Percentiles rank a stretch among this genome's conserved stretches.
These are phyloP conservation scores for Yponomeuta malinellus DNA, from an alignment of 2,888 invertebrate genomes.

Conservation along the genomic window DNA sequence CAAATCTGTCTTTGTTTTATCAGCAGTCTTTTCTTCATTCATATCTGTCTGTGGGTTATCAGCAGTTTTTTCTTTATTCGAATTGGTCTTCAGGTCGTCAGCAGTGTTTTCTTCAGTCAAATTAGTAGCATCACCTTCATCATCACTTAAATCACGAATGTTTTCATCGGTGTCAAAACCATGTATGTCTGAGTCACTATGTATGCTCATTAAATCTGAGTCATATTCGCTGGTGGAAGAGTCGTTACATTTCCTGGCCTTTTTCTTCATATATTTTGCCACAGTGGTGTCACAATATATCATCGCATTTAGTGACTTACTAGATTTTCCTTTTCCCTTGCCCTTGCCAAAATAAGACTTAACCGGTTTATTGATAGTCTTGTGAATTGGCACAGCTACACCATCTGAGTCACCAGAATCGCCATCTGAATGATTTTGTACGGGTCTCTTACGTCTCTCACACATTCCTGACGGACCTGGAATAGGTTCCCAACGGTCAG, in stretches of 20 bases:
- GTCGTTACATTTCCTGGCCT: slow-evolving; percentile 11
- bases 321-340: slow-evolving; percentile 10
- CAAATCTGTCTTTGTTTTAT: no score
- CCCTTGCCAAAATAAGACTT: slow-evolving; percentile 11
- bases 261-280: slow-evolving; percentile 9
- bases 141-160: slow-evolving; percentile 8
- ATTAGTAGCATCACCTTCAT: slow-evolving; percentile 8
- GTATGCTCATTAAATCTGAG: slow-evolving; percentile 11
- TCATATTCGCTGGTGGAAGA: slow-evolving; percentile 11
- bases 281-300: slow-evolving; percentile 10
- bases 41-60: slow-evolving; percentile 6
- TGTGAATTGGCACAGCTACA: slow-evolving; percentile 12
- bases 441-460: slow-evolving; percentile 8
- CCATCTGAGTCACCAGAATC: slow-evolving; percentile 8
- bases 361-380: slow-evolving; percentile 10
- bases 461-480: slow-evolving; percentile 8
- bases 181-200: slow-evolving; percentile 11
- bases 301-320: slow-evolving; percentile 3
- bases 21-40: background rate
- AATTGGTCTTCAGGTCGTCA: background rate
- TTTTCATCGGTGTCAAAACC: slow-evolving; percentile 9
- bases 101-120: slow-evolving; percentile 8
- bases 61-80: slow-evolving; percentile 8
- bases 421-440: slow-evolving; percentile 1
- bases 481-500: background rate